phyloP scores from a whole-genome alignment of 2,113 vertebrate species.

The Tupaia chinensis region DNA sequence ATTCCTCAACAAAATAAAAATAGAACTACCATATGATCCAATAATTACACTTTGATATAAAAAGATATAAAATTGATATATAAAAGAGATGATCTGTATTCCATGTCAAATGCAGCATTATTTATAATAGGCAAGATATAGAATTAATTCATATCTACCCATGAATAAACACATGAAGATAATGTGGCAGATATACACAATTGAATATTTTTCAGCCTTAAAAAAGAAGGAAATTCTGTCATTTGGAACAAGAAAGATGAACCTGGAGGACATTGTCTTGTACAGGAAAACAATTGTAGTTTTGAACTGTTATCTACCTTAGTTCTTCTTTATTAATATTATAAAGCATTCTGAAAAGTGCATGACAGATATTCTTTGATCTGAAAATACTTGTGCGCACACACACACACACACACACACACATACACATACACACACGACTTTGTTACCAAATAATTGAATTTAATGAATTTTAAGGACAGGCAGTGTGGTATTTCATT shows the following conservation, averaged over 20 bases:
- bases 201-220: not conserved
- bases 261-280: not conserved
- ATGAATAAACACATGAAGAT: not conserved
- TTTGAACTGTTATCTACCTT: not conserved
- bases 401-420: not conserved
- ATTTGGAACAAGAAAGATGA: not conserved
- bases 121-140: not conserved
- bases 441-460: not conserved
- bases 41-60: not conserved
- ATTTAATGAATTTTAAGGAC: not conserved
- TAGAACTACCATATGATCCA: not conserved
- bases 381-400: not conserved
- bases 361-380: not conserved
- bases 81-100: not conserved
- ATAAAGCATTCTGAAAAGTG: constrained; percentile 1
- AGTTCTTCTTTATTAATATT: not conserved
- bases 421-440: not conserved
- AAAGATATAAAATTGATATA: not conserved
- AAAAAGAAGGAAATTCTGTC: not conserved
- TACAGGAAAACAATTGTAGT: not conserved
- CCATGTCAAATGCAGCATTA: not conserved
- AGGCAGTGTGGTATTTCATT: not conserved
- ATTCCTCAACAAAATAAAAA: not conserved
- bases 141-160: not conserved
- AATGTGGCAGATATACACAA: not conserved